A percentile compares a stretch with the other conserved stretches of the same genome.
Evolutionary conservation across 2,113 vertebrate genomes (phyloP).

Genomic region (Myanophis thanlyinensis): DNA sequence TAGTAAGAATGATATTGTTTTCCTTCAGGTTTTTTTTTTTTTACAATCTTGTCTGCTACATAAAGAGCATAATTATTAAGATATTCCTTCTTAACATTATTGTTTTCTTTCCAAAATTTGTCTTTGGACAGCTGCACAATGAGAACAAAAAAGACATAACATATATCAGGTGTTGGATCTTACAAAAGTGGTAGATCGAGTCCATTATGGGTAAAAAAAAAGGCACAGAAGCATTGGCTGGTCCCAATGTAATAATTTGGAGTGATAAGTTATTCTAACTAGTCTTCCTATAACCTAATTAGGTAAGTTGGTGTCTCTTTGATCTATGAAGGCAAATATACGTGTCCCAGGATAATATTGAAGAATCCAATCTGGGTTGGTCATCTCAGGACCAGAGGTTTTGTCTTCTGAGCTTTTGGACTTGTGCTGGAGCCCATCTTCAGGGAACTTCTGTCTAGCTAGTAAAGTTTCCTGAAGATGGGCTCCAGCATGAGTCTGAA

Average conservation of each 20-base stretch:
- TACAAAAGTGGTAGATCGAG: not conserved
- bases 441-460: not conserved
- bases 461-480: not conserved
- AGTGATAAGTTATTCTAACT: not conserved
- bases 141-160: conserved; percentile 25
- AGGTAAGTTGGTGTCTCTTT: not conserved
- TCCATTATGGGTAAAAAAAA: not conserved
- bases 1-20: conserved; percentile 25
- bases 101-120: conserved; percentile 50
- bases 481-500: not conserved
- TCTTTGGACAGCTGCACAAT: conserved; percentile 53
- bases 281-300: not conserved
- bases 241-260: not conserved
- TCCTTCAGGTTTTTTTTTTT: conserved; percentile 54
- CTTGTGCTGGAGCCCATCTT: not conserved
- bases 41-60: conserved; percentile 60
- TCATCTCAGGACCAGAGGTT: not conserved
- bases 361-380: not conserved
- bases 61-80: conserved; percentile 57
- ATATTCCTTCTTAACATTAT: conserved; percentile 41
- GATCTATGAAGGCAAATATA: not conserved
- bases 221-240: not conserved
- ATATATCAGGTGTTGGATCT: not conserved
- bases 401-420: not conserved
- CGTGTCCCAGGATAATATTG: not conserved